A percentile compares a stretch with the other conserved stretches of the same genome.
These are phyloP conservation scores for Bellardia bayeri DNA, from an alignment of 2,888 invertebrate genomes.

Conservation along the genomic window DNA sequence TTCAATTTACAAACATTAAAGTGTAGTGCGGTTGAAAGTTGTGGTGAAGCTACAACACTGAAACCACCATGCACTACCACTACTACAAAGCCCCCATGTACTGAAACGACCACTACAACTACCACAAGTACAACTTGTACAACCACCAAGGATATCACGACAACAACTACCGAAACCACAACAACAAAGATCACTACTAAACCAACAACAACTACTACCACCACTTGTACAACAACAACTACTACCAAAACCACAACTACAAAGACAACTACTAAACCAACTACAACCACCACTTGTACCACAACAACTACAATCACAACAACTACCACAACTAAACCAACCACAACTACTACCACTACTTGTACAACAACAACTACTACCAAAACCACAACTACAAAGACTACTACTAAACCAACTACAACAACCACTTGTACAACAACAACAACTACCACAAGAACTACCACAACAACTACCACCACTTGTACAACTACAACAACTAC, in stretches of 20 bases:
- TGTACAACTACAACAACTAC: too few species aligned
- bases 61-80: constrained; percentile 42
- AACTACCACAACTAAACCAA: constrained; percentile 16
- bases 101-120: constrained; percentile 57
- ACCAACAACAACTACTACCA: constrained; percentile 18
- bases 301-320: background rate
- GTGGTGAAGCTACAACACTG: constrained; percentile 41
- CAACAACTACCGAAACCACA: background rate
- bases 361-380: background rate
- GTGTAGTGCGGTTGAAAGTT: constrained; percentile 68
- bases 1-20: constrained; percentile 70
- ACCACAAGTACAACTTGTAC: constrained; percentile 48
- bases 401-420: constrained; percentile 58
- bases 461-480: background rate
- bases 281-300: constrained; percentile 6
- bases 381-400: too few species aligned
- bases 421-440: constrained; percentile 41
- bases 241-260: constrained; percentile 27
- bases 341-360: constrained; percentile 22
- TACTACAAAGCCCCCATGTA: constrained; percentile 39
- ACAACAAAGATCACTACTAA: background rate
- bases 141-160: background rate
- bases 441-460: too few species aligned
- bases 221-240: constrained; percentile 1
- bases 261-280: background rate